Evolutionary conservation across 2,888 invertebrate species (phyloP).

Genomic region (Molanna angustata): DNA sequence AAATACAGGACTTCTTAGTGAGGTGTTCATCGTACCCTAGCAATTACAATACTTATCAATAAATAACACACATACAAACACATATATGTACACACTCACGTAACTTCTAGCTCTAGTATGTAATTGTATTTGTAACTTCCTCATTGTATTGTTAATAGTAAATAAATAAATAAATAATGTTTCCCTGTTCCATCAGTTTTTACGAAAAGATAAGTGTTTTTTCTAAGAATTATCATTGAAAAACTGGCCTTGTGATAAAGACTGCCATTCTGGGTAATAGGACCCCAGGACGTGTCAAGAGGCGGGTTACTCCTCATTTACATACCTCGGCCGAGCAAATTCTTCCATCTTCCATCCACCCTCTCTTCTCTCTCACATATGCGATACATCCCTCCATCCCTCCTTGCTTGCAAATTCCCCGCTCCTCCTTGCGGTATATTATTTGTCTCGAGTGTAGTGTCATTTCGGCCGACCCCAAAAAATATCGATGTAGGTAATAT

Average conservation of each 20-base stretch:
- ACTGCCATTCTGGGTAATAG: slow-evolving; percentile 13
- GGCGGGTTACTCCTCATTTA: slow-evolving; percentile 24
- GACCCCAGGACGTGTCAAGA: slow-evolving; percentile 21
- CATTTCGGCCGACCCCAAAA: slow-evolving; percentile 12
- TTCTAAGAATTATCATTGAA: background rate
- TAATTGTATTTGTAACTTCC: no score
- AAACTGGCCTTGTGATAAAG: slow-evolving; percentile 1
- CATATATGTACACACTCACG: no score
- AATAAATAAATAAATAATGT: no score
- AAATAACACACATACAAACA: no score
- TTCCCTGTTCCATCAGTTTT: no score
- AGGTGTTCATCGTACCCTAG: no score
- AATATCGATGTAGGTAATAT: slow-evolving; percentile 22
- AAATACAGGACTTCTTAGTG: no score
- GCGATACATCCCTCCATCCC: slow-evolving; percentile 3
- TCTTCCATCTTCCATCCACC: slow-evolving; percentile 8
- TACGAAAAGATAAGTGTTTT: no score
- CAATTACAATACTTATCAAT: no score
- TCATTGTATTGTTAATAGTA: no score
- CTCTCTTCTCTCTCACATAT: background rate
- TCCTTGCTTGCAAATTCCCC: slow-evolving; percentile 8
- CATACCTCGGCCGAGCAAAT: slow-evolving; percentile 24
- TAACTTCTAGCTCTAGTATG: no score
- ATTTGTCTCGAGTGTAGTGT: slow-evolving; percentile 2
- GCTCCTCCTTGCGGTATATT: slow-evolving; percentile 2